Evolutionary conservation across 2,797 vertebrate genomes (phyloP).

Genomic region (Dendrocincla tyrannina): DNA sequence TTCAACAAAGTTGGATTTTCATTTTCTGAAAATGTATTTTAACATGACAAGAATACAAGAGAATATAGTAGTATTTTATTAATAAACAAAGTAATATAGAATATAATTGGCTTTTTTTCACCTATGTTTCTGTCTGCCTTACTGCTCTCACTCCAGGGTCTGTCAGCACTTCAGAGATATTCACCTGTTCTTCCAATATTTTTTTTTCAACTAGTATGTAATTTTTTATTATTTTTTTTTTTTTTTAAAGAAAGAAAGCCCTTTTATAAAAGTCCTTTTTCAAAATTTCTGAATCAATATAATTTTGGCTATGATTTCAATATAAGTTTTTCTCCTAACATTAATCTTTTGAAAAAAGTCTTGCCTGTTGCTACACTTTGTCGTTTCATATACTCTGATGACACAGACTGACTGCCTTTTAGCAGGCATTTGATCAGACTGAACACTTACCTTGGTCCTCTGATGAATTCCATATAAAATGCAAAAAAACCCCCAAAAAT

Average conservation of each 20-base stretch:
- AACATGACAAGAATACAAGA: neutral
- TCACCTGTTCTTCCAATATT: neutral
- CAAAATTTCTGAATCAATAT: neutral
- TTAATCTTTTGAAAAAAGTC: neutral
- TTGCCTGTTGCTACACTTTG: neutral
- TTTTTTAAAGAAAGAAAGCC: no score
- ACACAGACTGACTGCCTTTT: neutral
- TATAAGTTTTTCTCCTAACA: neutral
- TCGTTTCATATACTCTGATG: neutral
- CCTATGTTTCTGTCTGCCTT: neutral
- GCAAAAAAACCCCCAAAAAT: neutral
- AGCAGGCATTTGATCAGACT: neutral
- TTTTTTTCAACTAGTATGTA: neutral
- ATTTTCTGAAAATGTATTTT: neutral
- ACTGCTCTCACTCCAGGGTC: neutral
- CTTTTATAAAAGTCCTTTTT: neutral
- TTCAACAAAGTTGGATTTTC: neutral
- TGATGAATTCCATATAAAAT: neutral
- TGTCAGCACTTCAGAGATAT: neutral
- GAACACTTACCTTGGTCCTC: neutral
- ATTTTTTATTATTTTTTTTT: neutral
- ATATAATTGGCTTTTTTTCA: neutral
- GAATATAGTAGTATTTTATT: neutral
- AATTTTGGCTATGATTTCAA: neutral
- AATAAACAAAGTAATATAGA: neutral